Conservation (phyloP, 2,797 vertebrate genomes). For the Eulemur mongoz region DNA sequence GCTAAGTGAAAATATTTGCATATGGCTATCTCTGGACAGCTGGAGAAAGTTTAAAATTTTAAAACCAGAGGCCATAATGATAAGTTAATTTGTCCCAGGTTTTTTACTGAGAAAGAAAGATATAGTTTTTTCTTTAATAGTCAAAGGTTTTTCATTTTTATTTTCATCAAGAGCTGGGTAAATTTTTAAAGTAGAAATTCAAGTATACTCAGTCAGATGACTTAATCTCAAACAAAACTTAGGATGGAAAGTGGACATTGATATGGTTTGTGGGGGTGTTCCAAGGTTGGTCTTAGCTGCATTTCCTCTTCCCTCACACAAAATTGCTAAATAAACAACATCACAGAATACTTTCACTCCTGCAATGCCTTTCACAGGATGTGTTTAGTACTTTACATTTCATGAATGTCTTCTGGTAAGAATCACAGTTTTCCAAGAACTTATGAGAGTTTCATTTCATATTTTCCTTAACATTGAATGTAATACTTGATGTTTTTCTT, state of each 20-base stretch:
- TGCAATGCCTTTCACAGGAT: not conserved
- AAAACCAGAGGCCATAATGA: not conserved
- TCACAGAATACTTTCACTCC: not conserved
- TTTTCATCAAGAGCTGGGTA: constrained; percentile 14
- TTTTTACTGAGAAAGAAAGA: constrained; percentile 17
- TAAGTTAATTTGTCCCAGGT: not conserved
- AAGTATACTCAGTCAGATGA: not conserved
- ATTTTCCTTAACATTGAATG: not conserved
- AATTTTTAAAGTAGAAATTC: constrained; percentile 7
- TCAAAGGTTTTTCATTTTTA: not conserved
- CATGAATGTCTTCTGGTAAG: not conserved
- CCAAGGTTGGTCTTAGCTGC: not conserved
- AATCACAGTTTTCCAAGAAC: constrained; percentile 11
- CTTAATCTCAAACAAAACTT: not conserved
- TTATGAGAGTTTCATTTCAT: not conserved
- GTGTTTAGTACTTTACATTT: not conserved
- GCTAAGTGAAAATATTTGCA: not conserved
- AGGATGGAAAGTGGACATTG: not conserved
- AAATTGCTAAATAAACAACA: not conserved
- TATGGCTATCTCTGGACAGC: not conserved
- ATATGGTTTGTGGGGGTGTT: not conserved
- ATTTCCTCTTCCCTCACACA: not conserved
- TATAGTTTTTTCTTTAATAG: not conserved
- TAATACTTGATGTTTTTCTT: not conserved
- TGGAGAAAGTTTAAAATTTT: not conserved